Percentiles rank a stretch among this genome's conserved stretches.
Evolutionary conservation across 2,113 vertebrate species (phyloP).

Genomic region (Heptranchias perlo): DNA sequence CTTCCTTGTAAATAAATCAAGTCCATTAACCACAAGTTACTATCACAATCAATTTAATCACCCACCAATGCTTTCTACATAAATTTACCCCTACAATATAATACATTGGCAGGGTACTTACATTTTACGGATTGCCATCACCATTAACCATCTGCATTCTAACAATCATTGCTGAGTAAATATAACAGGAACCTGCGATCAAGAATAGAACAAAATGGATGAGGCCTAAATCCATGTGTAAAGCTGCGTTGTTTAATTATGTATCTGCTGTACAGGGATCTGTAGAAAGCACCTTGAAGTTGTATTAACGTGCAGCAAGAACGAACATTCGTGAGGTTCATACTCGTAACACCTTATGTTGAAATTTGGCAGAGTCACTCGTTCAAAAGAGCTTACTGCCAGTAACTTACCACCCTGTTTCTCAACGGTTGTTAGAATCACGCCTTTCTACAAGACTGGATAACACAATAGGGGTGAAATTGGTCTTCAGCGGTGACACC

Average conservation of each 20-base stretch:
- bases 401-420: background rate
- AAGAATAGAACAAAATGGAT: background rate
- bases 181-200: background rate
- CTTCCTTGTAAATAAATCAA: slow-evolving; percentile 16
- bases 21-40: slow-evolving; percentile 19
- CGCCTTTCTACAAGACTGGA: no score
- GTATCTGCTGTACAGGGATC: background rate
- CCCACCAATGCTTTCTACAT: slow-evolving; percentile 25
- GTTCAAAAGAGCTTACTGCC: background rate
- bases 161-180: slow-evolving; percentile 7
- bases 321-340: background rate
- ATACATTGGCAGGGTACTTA: slow-evolving; percentile 26
- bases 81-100: slow-evolving; percentile 23
- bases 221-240: background rate
- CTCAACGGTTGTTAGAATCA: background rate
- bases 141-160: slow-evolving; percentile 35
- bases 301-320: background rate
- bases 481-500: no score
- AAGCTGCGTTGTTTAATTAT: background rate
- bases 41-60: slow-evolving; percentile 31
- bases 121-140: slow-evolving; percentile 28
- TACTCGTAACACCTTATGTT: background rate
- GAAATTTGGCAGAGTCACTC: background rate
- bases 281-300: slow-evolving; percentile 13
- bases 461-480: no score